Evolutionary conservation across 1,140 invertebrate species (phyloP).

Genomic region (Apis mellifera): DNA sequence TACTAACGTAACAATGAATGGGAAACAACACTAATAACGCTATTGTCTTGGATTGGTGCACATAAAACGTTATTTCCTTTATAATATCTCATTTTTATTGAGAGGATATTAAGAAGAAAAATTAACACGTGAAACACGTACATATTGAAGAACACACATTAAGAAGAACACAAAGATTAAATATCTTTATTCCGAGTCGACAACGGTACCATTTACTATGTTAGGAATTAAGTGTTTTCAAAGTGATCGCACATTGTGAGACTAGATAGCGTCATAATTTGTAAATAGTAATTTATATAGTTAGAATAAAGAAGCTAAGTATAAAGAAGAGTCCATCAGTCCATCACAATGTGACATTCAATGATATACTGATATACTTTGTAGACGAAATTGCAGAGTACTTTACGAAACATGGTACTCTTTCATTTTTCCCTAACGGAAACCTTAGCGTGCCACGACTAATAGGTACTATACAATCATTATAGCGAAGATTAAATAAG

Average conservation of each 20-base stretch:
- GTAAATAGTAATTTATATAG: constrained; percentile 55
- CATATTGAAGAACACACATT: neutral
- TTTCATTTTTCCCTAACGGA: constrained; percentile 1
- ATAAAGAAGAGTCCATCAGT: constrained; percentile 19
- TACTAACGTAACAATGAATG: too few species aligned
- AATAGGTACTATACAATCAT: neutral
- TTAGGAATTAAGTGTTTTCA: constrained; percentile 13
- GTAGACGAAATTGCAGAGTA: constrained; percentile 24
- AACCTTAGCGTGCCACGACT: constrained; percentile 8
- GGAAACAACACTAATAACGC: too few species aligned
- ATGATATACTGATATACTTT: constrained; percentile 33
- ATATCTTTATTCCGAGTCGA: constrained; percentile 19
- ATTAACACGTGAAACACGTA: too few species aligned
- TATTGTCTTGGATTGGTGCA: too few species aligned
- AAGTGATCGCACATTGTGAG: constrained; percentile 45
- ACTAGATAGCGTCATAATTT: constrained; percentile 59
- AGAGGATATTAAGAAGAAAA: too few species aligned
- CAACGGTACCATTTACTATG: constrained; percentile 27
- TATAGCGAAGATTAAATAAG: constrained; percentile 28
- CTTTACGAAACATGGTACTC: neutral
- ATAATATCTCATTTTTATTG: too few species aligned
- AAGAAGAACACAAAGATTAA: neutral
- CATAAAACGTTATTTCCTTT: too few species aligned
- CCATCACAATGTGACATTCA: constrained; percentile 21
- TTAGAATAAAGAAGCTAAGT: constrained; percentile 11